Base-by-base conservation (phyloP, 2,113 vertebrate species). In the Anarhynchus alexandrinus region DNA sequence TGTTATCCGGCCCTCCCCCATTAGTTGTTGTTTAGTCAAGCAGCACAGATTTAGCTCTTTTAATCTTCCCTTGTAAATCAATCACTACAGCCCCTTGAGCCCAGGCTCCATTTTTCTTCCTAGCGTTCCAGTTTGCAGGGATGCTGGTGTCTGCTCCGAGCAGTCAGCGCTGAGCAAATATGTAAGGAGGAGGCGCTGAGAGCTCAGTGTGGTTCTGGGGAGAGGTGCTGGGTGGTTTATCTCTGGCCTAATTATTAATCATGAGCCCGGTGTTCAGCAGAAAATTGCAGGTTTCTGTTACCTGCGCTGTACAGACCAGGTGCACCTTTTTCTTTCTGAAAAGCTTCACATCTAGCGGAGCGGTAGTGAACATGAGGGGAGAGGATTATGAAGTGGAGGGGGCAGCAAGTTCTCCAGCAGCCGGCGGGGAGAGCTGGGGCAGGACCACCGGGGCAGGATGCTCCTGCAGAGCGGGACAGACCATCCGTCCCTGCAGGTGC, bases 21-120 rank as follows among this genome's bases (percentile, higher is more conserved):
- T 94, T 88, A 95, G 77, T 76, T 91, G 86, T 79, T 91, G 89
- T 94, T 97, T 91, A 97, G 96, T 88, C 91, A 94, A 96, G 89
- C 93, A 85, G 89, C 84, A 85, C 95, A 97, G 96, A 97, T 95
- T 95, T 94, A 97, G 95, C 91, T 96, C 92, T 93, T 86, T 82
- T 96, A 97, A 97, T 97, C 96, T 96, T 95, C 89, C 94, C 86
- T 92, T 89, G 86, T 95, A 97, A 97, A 97, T 97, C 96, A 94
- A 79, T 96, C 95, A 93, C 86, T 55, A 21, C 54, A 94, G 93
- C 93, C 84, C 95, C 96, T 65, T 87, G 95, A 95, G 97, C 93
- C 73, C 62, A 47, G 74, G 93, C 84, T 97, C 93, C 78, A 73
- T 94, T 97, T 97, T 96, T 94, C 97, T 97, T 97, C 84, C 62